Percentiles rank a stretch among this genome's conserved stretches.
Conservation (phyloP, 2,888 invertebrate species). For the Chromoteleia sp. region DNA sequence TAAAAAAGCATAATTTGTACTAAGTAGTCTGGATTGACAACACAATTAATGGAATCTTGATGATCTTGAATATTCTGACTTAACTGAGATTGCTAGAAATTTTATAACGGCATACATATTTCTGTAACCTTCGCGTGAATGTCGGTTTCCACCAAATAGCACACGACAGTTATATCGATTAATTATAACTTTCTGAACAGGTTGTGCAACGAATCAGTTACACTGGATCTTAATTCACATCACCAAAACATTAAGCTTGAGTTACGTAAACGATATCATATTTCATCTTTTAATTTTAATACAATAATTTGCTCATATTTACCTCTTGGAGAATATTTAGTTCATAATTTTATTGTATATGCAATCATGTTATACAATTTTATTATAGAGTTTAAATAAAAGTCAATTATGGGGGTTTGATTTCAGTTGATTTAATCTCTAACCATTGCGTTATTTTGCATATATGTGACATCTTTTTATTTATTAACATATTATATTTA, state of each 20-base stretch:
- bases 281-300: background rate
- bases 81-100: conserved; percentile 13
- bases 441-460: too few relatives aligned
- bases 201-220: conserved; percentile 16
- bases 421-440: too few relatives aligned
- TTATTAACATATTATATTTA: conserved; percentile 7
- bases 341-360: too few relatives aligned
- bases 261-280: background rate
- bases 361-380: too few relatives aligned
- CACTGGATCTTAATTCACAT: background rate
- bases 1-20: too few relatives aligned
- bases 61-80: conserved; percentile 8
- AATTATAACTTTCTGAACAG: background rate
- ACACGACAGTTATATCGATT: conserved; percentile 32
- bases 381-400: too few relatives aligned
- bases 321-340: too few relatives aligned
- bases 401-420: too few relatives aligned
- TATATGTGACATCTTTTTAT: too few relatives aligned
- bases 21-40: background rate
- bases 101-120: conserved; percentile 26
- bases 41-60: conserved; percentile 2
- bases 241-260: background rate
- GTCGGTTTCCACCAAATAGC: conserved; percentile 20
- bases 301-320: too few relatives aligned
- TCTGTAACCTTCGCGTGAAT: conserved; percentile 25